These are phyloP conservation scores for Plecotus auritus DNA, from an alignment of 2,113 vertebrate species.

Conservation along the genomic window DNA sequence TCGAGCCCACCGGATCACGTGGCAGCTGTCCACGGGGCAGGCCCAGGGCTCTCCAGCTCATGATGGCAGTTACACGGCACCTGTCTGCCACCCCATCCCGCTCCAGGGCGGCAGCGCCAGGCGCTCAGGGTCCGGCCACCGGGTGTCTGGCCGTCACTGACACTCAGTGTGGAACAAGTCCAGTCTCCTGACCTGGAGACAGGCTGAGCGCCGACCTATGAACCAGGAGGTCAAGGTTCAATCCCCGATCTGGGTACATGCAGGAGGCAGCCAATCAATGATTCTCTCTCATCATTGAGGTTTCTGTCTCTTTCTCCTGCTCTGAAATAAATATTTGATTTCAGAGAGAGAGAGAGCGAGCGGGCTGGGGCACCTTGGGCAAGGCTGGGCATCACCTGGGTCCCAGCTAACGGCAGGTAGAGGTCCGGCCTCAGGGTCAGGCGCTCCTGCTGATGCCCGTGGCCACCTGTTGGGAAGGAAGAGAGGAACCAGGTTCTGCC, in stretches of 20 bases:
- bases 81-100: background rate
- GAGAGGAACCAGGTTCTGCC: background rate
- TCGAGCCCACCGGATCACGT: background rate
- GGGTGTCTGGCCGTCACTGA: no score
- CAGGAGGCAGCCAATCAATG: no score
- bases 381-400: background rate
- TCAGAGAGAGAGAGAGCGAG: no score
- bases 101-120: background rate
- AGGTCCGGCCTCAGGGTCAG: no score
- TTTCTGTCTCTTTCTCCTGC: no score
- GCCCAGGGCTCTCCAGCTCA: background rate
- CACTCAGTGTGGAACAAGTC: no score
- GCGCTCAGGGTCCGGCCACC: background rate
- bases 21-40: background rate
- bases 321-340: no score
- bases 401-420: background rate
- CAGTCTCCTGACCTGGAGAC: no score
- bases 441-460: rapidly evolving
- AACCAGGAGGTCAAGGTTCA: no score
- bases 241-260: no score
- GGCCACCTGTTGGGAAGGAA: background rate
- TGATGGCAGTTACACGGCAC: background rate
- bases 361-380: rapidly evolving
- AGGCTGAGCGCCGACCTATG: no score
- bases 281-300: no score